Conservation (phyloP, 2,113 vertebrate genomes). For the Buteo buteo region DNA sequence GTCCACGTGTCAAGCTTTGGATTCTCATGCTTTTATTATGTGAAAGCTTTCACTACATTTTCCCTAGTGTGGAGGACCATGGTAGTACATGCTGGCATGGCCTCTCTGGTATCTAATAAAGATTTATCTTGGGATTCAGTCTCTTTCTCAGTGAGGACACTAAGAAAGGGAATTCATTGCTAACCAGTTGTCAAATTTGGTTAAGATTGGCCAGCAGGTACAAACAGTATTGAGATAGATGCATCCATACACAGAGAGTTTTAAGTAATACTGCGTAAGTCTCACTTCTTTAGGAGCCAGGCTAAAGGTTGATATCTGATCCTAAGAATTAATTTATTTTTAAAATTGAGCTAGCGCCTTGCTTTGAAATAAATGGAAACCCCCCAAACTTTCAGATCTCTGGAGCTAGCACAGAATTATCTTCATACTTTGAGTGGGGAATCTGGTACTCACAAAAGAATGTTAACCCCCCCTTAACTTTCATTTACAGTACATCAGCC, state of each 20-base stretch:
- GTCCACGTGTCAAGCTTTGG: neutral
- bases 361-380: neutral
- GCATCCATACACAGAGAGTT: neutral
- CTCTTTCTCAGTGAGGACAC: neutral
- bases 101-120: neutral
- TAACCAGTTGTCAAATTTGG: neutral
- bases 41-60: neutral
- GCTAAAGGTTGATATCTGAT: neutral
- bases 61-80: neutral
- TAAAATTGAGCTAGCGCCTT: neutral
- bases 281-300: neutral
- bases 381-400: neutral
- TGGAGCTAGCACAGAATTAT: neutral
- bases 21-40: neutral
- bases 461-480: neutral
- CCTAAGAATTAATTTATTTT: neutral
- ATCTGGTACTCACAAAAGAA: neutral
- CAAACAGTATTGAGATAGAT: neutral
- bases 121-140: neutral
- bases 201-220: neutral
- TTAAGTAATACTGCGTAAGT: neutral
- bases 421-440: neutral
- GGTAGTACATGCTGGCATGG: neutral
- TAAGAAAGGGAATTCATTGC: neutral
- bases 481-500: neutral